Evolutionary conservation across 2,797 vertebrate species (phyloP), one percentile per base, ranked within the genome.

Genomic region (Sebastes steindachneri): DNA sequence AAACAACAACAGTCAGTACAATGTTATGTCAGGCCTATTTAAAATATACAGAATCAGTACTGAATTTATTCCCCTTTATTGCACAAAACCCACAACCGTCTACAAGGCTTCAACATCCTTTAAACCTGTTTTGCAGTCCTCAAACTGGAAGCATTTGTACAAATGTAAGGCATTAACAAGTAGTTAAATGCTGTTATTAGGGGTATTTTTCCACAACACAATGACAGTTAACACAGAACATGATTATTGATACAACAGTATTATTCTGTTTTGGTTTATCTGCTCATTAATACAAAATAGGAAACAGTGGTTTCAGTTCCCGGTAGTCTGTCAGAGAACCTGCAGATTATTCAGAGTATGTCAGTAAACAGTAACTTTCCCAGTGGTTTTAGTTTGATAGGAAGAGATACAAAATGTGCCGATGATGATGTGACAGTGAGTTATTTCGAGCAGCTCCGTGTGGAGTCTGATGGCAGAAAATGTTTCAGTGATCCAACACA

Each of bases 61-160:
- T 53, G 2, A 7, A 21, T 37, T 3, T 19, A 21, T 4, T 62
- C 9, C 0, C 0, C 0, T 75, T 70, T 64, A 86, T 77, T 88
- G 83, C 83, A 86, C 79, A 68, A 60, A 83, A 62, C 48, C 68
- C 65, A 41, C 53, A 23, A 14, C 28, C 21, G 1, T n/a, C 9
- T 33, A 11, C 21, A 5, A 26, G 23, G 29, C 29, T 54, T 2
- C 21, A 19, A 29, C 53, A 7, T 26, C 25, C 51, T 62, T 59
- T n/a, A 12, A 29, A 21, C 26, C 7, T 10, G 29, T 25, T 51
- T 25, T 1, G 0, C 57, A 51, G 73, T 82, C 23, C 51, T 17
- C 3, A 3, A 35, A 0, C 19, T 11, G 1, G 21, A 51, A 41
- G 17, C 1, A n/a, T 3, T 11, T 28, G 21, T 37, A 41, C 45